Base-by-base conservation (phyloP, 2,888 invertebrate species). In the Phaonia tiefii region DNA sequence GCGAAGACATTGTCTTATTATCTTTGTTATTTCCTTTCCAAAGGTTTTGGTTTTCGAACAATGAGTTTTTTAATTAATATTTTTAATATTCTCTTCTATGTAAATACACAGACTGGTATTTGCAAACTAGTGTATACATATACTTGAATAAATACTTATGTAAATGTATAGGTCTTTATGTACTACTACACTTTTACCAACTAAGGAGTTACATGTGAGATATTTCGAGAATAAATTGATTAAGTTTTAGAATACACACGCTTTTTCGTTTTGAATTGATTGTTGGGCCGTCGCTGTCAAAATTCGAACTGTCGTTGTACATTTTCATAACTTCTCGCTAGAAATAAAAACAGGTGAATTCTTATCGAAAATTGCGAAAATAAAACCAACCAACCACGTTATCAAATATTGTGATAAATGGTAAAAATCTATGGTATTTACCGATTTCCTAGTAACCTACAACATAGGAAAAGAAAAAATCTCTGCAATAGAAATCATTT, bases 11-110 rank as follows among this genome's bases (percentile, higher is more conserved):
- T 51, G 51, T 51, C 22, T 60, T 13, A 2, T 37, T 42, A 42
- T 63, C 51, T 15, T 17, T 31, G 8, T 31, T 31, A 31, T 31
- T 31, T 31, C 31, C 31, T 31, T n/a, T n/a, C n/a, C n/a, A n/a
- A 31, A 31, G 31, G 3, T 31, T 31, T 26, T 31, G 85, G 87
- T 87, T 87, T 83, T 84, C 86, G 49, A 75, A 74, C 58, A 73
- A 82, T 87, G 85, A 87, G 85, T 84, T 84, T 85, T 86, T 87
- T 79, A 71, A 81, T 84, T 75, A 84, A 25, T 31, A n/a, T n/a
- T n/a, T n/a, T n/a, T n/a, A n/a, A n/a, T n/a, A n/a, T n/a, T n/a
- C n/a, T n/a, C n/a, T n/a, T n/a, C n/a, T n/a, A n/a, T n/a, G n/a
- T n/a, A n/a, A n/a, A n/a, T n/a, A n/a, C n/a, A n/a, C n/a, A n/a